Evolutionary conservation across 2,888 invertebrate species (phyloP).

Genomic region (Carpatolechia fugitivella): DNA sequence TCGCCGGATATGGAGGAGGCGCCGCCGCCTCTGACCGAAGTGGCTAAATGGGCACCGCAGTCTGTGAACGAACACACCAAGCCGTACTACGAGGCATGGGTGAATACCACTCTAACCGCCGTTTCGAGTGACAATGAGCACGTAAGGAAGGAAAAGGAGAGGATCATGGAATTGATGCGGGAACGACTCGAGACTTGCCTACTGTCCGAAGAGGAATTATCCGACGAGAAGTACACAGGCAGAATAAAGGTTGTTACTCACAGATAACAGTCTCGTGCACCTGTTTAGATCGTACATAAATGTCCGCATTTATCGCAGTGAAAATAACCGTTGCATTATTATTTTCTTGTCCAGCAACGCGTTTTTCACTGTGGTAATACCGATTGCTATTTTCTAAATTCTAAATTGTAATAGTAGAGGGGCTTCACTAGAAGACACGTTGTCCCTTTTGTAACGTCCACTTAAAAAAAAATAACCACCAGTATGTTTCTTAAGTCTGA

Average conservation of each 20-base stretch:
- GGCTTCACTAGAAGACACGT: too few species aligned
- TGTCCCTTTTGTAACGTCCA: too few species aligned
- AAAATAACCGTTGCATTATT: too few species aligned
- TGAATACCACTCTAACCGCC: constrained; percentile 52
- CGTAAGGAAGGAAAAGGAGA: not conserved
- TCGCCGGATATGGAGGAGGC: not conserved
- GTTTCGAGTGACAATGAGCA: constrained; percentile 32
- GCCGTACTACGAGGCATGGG: constrained; percentile 68
- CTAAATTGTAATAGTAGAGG: too few species aligned
- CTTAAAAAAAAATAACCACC: too few species aligned
- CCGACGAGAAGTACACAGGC: not conserved
- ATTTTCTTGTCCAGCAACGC: too few species aligned
- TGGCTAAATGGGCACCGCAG: constrained; percentile 57
- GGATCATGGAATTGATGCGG: not conserved
- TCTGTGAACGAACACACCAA: constrained; percentile 44
- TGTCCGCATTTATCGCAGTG: not conserved
- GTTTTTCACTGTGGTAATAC: too few species aligned
- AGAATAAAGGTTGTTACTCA: not conserved
- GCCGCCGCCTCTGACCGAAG: constrained; percentile 47
- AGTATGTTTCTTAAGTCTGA: too few species aligned
- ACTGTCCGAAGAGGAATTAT: not conserved
- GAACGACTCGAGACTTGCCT: not conserved
- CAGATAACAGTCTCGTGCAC: not conserved
- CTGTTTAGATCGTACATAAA: not conserved
- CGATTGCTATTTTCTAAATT: too few species aligned